A percentile compares a stretch with the other conserved stretches of the same genome.
Conservation (phyloP, 2,113 vertebrate species). For the Alosa alosa region DNA sequence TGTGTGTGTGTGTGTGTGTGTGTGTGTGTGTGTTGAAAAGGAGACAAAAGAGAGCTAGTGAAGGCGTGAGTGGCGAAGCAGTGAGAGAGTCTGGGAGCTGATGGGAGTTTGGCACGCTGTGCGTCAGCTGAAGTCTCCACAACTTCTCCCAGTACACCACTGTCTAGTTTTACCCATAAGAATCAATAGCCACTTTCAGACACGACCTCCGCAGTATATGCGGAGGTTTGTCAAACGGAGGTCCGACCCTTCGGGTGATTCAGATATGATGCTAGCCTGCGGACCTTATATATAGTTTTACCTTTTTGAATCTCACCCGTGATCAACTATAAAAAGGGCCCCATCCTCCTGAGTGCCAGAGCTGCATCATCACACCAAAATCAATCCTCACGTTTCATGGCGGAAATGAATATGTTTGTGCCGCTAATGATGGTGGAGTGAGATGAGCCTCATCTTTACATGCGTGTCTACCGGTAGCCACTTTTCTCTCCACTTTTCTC, state of each 20-base stretch:
- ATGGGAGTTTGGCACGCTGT: neutral
- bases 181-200: too few species aligned
- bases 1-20: neutral
- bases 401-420: neutral
- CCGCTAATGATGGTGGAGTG: neutral
- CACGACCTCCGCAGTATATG: too few species aligned
- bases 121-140: neutral
- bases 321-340: neutral
- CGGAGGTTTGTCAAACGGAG: too few species aligned
- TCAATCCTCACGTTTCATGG: neutral
- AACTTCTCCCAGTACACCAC: neutral
- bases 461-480: neutral
- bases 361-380: neutral
- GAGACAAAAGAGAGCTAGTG: neutral
- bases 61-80: neutral
- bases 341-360: neutral
- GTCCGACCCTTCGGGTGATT: too few species aligned
- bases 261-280: too few species aligned
- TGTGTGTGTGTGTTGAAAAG: neutral
- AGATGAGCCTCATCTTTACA: neutral
- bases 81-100: neutral
- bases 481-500: too few species aligned
- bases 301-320: neutral
- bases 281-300: neutral
- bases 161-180: neutral